Conservation (phyloP, 1,140 invertebrate species). For the Drosophila mauritiana region DNA sequence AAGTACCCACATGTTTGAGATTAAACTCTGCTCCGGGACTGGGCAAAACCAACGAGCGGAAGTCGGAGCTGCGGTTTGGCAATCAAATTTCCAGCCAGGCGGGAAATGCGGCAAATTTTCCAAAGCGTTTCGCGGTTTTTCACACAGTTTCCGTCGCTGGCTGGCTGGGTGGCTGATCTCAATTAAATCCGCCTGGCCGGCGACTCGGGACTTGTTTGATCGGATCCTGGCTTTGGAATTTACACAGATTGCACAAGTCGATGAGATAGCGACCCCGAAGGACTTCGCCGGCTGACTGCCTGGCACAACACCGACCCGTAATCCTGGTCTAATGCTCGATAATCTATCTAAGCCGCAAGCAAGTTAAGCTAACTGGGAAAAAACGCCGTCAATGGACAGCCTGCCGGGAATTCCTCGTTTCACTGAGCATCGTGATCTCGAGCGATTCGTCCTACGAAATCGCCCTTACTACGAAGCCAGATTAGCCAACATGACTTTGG, state of each 20-base stretch:
- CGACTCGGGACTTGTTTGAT: conserved; percentile 73
- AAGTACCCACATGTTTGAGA: conserved; percentile 75
- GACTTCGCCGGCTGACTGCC: conserved; percentile 19
- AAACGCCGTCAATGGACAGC: conserved; percentile 75
- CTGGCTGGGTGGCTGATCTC: conserved; percentile 55
- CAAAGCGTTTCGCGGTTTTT: conserved; percentile 71
- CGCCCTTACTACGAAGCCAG: conserved; percentile 34
- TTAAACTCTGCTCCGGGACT: conserved; percentile 48
- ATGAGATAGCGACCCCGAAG: conserved; percentile 1
- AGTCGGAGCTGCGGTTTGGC: conserved; percentile 56
- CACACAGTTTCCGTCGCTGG: conserved; percentile 47
- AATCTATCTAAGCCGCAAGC: conserved; percentile 64
- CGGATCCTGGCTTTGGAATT: conserved; percentile 80
- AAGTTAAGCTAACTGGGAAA: conserved; percentile 81
- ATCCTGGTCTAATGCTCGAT: conserved; percentile 72
- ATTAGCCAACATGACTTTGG: conserved; percentile 54
- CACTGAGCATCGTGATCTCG: conserved; percentile 50
- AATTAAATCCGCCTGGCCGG: conserved; percentile 67
- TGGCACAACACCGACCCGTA: conserved; percentile 63
- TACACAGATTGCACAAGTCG: conserved; percentile 79
- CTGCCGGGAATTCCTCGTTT: conserved; percentile 54
- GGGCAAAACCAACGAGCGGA: conserved; percentile 73
- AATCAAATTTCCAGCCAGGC: conserved; percentile 44
- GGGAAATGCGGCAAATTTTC: conserved; percentile 52
- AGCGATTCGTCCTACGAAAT: conserved; percentile 4